Base-by-base conservation (phyloP, 2,888 invertebrate genomes). In the Ptilodon capucinus region DNA sequence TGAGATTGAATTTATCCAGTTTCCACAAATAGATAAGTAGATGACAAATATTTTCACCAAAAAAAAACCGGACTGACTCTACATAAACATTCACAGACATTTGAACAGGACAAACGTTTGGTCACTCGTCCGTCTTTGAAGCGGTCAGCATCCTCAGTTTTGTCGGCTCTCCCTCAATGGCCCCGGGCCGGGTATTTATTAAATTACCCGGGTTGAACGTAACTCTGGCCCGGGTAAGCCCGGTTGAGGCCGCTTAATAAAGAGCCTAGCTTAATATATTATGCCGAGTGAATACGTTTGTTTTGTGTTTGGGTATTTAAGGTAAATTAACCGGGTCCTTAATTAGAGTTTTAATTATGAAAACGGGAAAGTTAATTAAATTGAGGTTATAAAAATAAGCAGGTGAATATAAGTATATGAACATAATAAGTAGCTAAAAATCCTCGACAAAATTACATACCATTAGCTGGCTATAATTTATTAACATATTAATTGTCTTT, bases 151-250 rank as follows among this genome's bases (percentile, higher is more conserved):
- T 77, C 73, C 72, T 60, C 64, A 64, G 69, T 74, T 74, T 69
- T 69, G 67, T 72, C 74, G 63, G 57, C 57, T 81, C n/a, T 83
- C 80, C 79, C 84, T 76, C 80, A 80, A 86, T 77, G 77, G 81
- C 76, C 79, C 74, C 70, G 71, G 74, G 47, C 60, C 59, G 77
- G 79, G 82, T 83, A 85, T 85, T 88, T 87, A 88, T 88, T 86
- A 87, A 86, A 89, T 84, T 85, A 84, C 83, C 76, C 76, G 70
- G 75, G 76, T 55, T 79, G 81, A 79, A 76, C 71, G 76, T 68
- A 67, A 69, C 74, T 71, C 66, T 60, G 65, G 74, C 79, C 79
- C 79, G 67, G 58, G 76, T 84, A 79, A 84, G 78, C 80, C 76
- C 74, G 60, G 62, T 57, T 64, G 68, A 64, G 68, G 66, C 64